Percentiles rank a stretch among this genome's conserved stretches.
These are phyloP conservation scores for Himalopsyche phryganea DNA, from an alignment of 1,140 invertebrate genomes.

Conservation along the genomic window DNA sequence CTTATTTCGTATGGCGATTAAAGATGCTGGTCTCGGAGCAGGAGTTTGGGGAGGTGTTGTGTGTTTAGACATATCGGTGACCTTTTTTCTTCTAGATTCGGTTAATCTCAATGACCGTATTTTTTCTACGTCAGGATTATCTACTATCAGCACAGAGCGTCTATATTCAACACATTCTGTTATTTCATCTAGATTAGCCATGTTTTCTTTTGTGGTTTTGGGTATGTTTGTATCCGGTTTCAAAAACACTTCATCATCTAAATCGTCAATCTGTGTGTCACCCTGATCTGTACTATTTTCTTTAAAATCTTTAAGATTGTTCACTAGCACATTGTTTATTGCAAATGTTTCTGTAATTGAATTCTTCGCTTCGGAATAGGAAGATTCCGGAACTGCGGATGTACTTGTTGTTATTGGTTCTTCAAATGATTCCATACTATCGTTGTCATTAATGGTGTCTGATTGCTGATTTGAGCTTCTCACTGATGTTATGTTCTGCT, in stretches of 20 bases:
- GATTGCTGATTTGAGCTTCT: no score
- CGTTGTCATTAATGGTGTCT: no score
- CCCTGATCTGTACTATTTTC: neutral
- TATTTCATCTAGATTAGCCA: neutral
- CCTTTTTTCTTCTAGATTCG: conserved; percentile 7
- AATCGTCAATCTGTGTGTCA: conserved; percentile 5
- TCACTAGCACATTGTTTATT: no score
- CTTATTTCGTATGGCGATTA: conserved; percentile 14
- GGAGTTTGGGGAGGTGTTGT: conserved; percentile 37
- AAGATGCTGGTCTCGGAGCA: conserved; percentile 31
- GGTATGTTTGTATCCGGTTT: conserved; percentile 2
- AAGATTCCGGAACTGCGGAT: no score
- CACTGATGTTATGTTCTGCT: no score
- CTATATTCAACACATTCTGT: conserved; percentile 1
- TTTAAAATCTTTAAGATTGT: no score
- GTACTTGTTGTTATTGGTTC: neutral
- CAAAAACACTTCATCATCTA: conserved; percentile 21
- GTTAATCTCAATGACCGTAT: conserved; percentile 10
- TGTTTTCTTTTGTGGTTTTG: neutral
- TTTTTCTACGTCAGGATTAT: conserved; percentile 19
- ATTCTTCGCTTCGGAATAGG: no score
- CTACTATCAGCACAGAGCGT: conserved; percentile 36
- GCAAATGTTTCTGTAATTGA: no score
- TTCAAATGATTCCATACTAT: neutral
- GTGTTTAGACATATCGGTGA: conserved; percentile 31